Conservation (phyloP, 2,888 invertebrate species). For the Melanostoma mellinum region DNA sequence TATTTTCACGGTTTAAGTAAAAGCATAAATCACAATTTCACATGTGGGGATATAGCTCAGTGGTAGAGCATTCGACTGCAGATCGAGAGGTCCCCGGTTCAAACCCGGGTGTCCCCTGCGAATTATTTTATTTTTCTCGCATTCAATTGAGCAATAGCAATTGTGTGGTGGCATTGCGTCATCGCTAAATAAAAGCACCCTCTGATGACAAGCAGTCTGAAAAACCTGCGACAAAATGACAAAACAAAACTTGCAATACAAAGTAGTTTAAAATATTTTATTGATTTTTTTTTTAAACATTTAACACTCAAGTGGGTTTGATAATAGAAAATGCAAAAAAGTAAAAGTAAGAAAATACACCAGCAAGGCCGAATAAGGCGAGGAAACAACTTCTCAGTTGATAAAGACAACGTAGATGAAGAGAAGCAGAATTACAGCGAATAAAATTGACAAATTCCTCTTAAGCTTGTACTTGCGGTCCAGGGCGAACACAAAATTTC, state of each 20-base stretch:
- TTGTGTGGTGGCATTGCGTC: background rate
- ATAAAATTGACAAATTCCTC: conserved; percentile 75
- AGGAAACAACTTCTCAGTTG: background rate
- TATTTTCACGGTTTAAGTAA: background rate
- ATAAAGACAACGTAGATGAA: conserved; percentile 73
- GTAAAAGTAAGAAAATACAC: background rate
- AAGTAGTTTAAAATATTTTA: conserved; percentile 48
- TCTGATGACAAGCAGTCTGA: no score
- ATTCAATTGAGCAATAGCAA: background rate
- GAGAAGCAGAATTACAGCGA: conserved; percentile 73
- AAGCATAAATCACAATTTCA: background rate
- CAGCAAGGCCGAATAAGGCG: no score
- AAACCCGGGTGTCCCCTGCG: conserved; percentile 75
- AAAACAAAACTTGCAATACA: background rate
- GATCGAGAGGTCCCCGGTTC: conserved; percentile 77
- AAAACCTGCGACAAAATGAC: background rate
- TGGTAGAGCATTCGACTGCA: conserved; percentile 77
- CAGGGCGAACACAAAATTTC: conserved; percentile 74
- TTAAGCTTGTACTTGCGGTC: conserved; percentile 79
- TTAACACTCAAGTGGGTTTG: conserved; percentile 29
- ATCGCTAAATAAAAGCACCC: background rate
- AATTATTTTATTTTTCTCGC: conserved; percentile 2
- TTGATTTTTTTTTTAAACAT: conserved; percentile 47
- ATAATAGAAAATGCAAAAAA: conserved; percentile 30
- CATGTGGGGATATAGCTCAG: conserved; percentile 75